Base-by-base conservation (phyloP, 2,888 invertebrate genomes). In the Helicoverpa assulta region DNA sequence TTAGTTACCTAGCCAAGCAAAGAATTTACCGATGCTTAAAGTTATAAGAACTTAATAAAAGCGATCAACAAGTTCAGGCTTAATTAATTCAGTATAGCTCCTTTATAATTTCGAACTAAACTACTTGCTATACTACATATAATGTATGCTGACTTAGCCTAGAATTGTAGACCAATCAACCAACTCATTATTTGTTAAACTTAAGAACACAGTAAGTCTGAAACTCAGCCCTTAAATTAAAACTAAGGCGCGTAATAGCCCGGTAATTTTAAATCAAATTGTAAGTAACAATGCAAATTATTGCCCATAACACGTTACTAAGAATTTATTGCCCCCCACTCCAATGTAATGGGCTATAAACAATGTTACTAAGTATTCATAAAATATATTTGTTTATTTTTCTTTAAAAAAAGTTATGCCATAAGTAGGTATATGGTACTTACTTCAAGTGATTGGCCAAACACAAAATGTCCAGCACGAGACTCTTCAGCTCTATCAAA, bases 231-330 rank as follows among this genome's bases (percentile, higher is more conserved):
- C 51, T 55, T 72, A 56, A 64, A 64, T 66, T 57, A 74, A 64
- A 71, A 67, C 66, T 74, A 67, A 76, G 72, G 29, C 58, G 19
- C 18, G 26, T 62, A 78, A 81, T 78, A 73, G 70, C 67, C 67
- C 47, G 75, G 80, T 80, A 85, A 85, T 86, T 86, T 82, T 51
- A 75, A 70, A 70, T 61, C 76, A 79, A 86, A 84, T 82, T 85
- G 78, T 82, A 83, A 86, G 83, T 81, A 86, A 82, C 79, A 81
- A 85, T 84, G 88, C 87, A 88, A 88, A 88, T 89, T 83, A 87
- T 84, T 70, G 81, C 68, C 80, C 83, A 82, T 87, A 85, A 87
- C 84, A 85, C 82, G 83, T 86, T 80, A 81, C 81, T 85, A 88
- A 86, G 82, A 87, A 88, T 88, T 85, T 88, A 88, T 78, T 78